These are phyloP conservation scores for Drosophila robusta DNA, from an alignment of 2,888 invertebrate species.

Conservation along the genomic window DNA sequence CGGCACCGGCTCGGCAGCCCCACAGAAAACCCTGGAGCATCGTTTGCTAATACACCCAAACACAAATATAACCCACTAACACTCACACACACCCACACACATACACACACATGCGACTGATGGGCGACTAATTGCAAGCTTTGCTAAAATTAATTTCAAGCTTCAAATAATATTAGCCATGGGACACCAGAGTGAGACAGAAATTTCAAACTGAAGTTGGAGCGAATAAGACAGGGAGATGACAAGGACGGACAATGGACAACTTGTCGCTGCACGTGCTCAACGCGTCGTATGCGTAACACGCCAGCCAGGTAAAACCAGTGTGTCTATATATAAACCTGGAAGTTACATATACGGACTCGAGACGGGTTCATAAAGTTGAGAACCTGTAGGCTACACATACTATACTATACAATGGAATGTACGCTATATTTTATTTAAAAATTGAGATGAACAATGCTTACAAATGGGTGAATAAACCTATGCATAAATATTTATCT, in stretches of 20 bases:
- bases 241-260: slow-evolving; percentile 6
- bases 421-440: too few relatives aligned
- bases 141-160: slow-evolving; percentile 77
- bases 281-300: slow-evolving; percentile 56
- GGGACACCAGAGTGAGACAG: slow-evolving; percentile 41
- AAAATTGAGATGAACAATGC: too few relatives aligned
- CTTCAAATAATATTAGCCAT: slow-evolving; percentile 67
- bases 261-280: slow-evolving; percentile 59
- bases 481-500: too few relatives aligned
- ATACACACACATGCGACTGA: slow-evolving; percentile 43
- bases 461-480: too few relatives aligned
- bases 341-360: neutral
- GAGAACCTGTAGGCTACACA: too few relatives aligned
- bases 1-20: slow-evolving; percentile 24
- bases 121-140: slow-evolving; percentile 73
- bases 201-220: slow-evolving; percentile 6
- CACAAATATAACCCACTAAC: slow-evolving; percentile 3
- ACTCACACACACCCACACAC: slow-evolving; percentile 10
- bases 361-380: slow-evolving; percentile 26
- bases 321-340: neutral
- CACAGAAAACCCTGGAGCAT: slow-evolving; percentile 44
- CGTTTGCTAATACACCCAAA: slow-evolving; percentile 26
- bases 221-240: slow-evolving; percentile 4
- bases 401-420: neutral
- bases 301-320: slow-evolving; percentile 19